Evolutionary conservation across 1,140 invertebrate species (phyloP).

Genomic region (Eumaeus atala): DNA sequence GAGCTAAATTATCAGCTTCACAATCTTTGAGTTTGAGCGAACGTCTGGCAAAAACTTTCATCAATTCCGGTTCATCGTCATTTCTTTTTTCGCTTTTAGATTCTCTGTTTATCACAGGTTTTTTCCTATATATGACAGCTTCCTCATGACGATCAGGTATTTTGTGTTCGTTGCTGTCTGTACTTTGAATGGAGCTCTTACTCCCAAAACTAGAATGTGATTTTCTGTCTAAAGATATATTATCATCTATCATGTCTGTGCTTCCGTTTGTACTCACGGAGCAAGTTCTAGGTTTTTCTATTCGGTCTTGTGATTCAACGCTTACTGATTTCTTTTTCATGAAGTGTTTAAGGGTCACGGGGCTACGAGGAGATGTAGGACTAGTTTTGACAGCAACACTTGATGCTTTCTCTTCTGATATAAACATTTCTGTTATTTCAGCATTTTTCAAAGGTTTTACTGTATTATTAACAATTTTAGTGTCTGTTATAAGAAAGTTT

Average conservation of each 20-base stretch:
- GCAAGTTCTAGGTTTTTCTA: conserved; percentile 56
- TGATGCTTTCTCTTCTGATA: conserved; percentile 36
- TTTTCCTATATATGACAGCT: conserved; percentile 59
- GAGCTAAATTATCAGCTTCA: conserved; percentile 76
- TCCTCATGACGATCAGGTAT: conserved; percentile 58
- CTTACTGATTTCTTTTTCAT: conserved; percentile 60
- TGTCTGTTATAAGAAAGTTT: conserved; percentile 43
- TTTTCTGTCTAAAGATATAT: conserved; percentile 65
- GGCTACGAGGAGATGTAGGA: conserved; percentile 39
- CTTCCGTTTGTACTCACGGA: conserved; percentile 62
- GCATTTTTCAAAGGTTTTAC: conserved; percentile 38
- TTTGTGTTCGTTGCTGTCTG: conserved; percentile 57
- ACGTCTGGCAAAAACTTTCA: conserved; percentile 85
- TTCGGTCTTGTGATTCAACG: conserved; percentile 48
- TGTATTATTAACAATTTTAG: conserved; percentile 25
- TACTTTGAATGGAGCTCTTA: conserved; percentile 75
- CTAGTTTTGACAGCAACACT: conserved; percentile 26
- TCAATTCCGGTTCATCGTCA: conserved; percentile 83
- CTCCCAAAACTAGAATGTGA: conserved; percentile 67
- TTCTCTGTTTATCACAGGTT: conserved; percentile 51
- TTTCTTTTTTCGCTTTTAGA: conserved; percentile 60
- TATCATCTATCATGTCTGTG: conserved; percentile 61
- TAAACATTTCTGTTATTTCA: conserved; percentile 37
- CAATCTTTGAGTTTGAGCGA: conserved; percentile 84
- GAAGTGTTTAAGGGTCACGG: conserved; percentile 54